Conservation (phyloP, 2,888 invertebrate genomes). For the Caenorhabditis sp. region DNA sequence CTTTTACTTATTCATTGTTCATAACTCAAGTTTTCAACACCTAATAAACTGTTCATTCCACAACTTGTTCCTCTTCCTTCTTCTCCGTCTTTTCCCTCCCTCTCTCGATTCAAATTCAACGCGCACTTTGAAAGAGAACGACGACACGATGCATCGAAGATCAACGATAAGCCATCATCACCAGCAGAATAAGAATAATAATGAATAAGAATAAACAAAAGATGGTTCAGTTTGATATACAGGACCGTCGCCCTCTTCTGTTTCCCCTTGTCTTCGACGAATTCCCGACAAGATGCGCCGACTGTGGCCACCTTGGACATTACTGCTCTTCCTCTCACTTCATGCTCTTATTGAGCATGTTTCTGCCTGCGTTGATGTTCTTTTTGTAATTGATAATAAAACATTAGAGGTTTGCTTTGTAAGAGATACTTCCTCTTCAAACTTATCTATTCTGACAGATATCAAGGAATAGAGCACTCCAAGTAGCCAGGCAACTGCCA, state of each 20-base stretch:
- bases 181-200: conserved; percentile 48
- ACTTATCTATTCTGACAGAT: conserved; percentile 24
- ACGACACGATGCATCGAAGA: conserved; percentile 43
- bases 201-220: no score
- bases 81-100: background rate
- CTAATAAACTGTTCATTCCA: conserved; percentile 42
- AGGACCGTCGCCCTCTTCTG: conserved; percentile 35
- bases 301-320: conserved; percentile 31
- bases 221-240: conserved; percentile 40
- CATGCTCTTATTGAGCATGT: conserved; percentile 3
- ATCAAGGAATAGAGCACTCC: conserved; percentile 57
- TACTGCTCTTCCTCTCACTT: conserved; percentile 37
- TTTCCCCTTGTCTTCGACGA: background rate
- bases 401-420: conserved; percentile 31
- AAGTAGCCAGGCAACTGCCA: conserved; percentile 61
- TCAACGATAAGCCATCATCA: conserved; percentile 47
- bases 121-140: conserved; percentile 3
- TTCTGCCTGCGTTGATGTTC: conserved; percentile 61
- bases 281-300: conserved; percentile 29
- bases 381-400: conserved; percentile 62
- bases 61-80: conserved; percentile 18
- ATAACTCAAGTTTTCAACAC: conserved; percentile 26
- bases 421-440: background rate
- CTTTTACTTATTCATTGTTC: conserved; percentile 5
- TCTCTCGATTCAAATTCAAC: conserved; percentile 12